These are phyloP conservation scores for Anagrus nilaparvatae DNA, from an alignment of 1,140 invertebrate species.

Conservation along the genomic window DNA sequence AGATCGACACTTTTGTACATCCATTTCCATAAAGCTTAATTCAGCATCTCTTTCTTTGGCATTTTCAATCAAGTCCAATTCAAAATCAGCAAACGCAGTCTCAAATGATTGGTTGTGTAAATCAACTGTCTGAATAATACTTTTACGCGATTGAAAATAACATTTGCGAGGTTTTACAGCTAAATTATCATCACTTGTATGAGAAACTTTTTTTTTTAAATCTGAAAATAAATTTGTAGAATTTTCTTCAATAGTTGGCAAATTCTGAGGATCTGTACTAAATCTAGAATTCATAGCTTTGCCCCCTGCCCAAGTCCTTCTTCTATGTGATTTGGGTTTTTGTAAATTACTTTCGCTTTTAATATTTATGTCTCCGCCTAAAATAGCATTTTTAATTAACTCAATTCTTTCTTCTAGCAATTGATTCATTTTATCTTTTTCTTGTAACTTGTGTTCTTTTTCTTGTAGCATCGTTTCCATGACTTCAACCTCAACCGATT, in stretches of 20 bases:
- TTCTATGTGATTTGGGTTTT: constrained; percentile 15
- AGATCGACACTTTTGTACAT: too few species aligned
- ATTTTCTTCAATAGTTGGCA: constrained; percentile 25
- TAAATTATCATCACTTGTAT: too few species aligned
- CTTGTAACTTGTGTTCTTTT: constrained; percentile 19
- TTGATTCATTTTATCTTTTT: constrained; percentile 22
- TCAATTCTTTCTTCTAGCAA: constrained; percentile 25
- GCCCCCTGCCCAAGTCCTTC: constrained; percentile 23
- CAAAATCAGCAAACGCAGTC: constrained; percentile 26
- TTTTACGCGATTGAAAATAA: too few species aligned
- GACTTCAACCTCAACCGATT: constrained; percentile 23
- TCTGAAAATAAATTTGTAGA: too few species aligned
- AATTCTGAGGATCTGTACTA: constrained; percentile 5
- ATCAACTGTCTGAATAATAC: constrained; percentile 18
- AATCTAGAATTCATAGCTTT: constrained; percentile 9
- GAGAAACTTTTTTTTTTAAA: too few species aligned
- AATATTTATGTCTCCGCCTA: constrained; percentile 15
- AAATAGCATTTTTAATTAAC: constrained; percentile 25
- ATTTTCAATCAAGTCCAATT: constrained; percentile 25
- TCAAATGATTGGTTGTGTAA: constrained; percentile 19
- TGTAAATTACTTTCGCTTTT: constrained; percentile 7
- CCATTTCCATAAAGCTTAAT: constrained; percentile 5
- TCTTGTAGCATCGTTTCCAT: constrained; percentile 26
- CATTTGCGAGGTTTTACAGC: too few species aligned
- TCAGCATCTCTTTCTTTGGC: constrained; percentile 14